Evolutionary conservation across 2,113 vertebrate genomes (phyloP).

Genomic region (Ascaphus truei): DNA sequence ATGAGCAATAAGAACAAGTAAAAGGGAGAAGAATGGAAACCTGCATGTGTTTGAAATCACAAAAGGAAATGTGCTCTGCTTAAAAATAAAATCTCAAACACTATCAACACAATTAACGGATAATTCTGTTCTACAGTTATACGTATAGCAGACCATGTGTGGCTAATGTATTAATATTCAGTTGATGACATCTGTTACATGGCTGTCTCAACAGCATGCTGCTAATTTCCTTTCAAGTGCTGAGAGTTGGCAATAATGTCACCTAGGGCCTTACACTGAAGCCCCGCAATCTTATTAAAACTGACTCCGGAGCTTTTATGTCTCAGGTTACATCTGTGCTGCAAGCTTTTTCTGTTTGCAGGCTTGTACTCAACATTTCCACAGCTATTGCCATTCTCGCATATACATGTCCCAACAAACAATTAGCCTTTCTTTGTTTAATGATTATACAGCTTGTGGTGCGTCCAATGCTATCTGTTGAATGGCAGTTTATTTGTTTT

Average conservation of each 20-base stretch:
- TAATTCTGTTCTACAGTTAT: no score
- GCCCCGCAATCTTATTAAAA: conserved; percentile 4
- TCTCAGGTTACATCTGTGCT: background rate
- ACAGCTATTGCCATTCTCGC: background rate
- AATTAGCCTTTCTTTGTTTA: background rate
- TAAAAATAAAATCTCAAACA: no score
- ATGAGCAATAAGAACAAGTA: no score
- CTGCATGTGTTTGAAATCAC: no score
- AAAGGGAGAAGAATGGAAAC: no score
- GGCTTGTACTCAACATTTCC: background rate
- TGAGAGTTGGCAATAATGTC: conserved; percentile 6
- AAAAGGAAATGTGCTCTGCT: no score
- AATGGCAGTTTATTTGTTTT: background rate
- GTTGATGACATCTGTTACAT: conserved; percentile 1
- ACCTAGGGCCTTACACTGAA: background rate
- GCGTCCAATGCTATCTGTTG: background rate
- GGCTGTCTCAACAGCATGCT: background rate
- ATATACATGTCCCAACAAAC: background rate
- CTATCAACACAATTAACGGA: no score
- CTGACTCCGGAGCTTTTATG: background rate
- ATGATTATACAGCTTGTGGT: no score
- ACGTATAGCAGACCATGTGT: no score
- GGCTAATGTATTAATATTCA: conserved; percentile 7
- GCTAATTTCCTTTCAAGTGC: background rate
- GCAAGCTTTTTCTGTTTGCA: background rate